Evolutionary conservation across 2,888 invertebrate species (phyloP).

Genomic region (Ectropis crepuscularia): DNA sequence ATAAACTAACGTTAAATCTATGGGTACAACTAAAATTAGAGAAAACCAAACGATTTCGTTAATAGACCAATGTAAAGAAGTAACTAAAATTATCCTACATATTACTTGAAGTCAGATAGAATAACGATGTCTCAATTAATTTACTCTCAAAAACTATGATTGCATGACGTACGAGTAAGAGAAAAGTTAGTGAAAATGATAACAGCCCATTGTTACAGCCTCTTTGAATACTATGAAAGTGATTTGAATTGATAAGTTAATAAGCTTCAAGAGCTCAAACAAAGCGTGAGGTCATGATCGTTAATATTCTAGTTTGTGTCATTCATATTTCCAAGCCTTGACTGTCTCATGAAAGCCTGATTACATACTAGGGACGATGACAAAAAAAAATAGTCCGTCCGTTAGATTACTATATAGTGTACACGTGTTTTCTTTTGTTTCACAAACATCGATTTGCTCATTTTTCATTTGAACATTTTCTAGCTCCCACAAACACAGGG

Average conservation of each 20-base stretch:
- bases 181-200: neutral
- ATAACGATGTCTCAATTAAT: too few relatives aligned
- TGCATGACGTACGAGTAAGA: too few relatives aligned
- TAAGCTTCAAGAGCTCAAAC: constrained; percentile 11
- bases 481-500: too few relatives aligned
- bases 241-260: constrained; percentile 1
- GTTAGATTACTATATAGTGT: too few relatives aligned
- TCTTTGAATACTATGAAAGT: constrained; percentile 4
- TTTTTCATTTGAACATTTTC: neutral
- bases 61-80: neutral
- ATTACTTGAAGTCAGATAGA: neutral
- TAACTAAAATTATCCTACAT: neutral
- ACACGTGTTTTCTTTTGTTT: too few relatives aligned
- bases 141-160: too few relatives aligned
- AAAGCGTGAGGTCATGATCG: constrained; percentile 2
- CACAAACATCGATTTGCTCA: too few relatives aligned
- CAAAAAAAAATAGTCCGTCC: too few relatives aligned
- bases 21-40: neutral
- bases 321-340: constrained; percentile 13
- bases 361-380: neutral
- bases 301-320: constrained; percentile 11
- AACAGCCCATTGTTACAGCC: neutral
- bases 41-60: neutral
- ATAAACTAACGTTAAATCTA: neutral
- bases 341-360: constrained; percentile 11